Evolutionary conservation across 53 echinoderm and acorn worm genomes (phyloP), one percentile per base, ranked within the genome.

Genomic region (Arbacia lixula): DNA sequence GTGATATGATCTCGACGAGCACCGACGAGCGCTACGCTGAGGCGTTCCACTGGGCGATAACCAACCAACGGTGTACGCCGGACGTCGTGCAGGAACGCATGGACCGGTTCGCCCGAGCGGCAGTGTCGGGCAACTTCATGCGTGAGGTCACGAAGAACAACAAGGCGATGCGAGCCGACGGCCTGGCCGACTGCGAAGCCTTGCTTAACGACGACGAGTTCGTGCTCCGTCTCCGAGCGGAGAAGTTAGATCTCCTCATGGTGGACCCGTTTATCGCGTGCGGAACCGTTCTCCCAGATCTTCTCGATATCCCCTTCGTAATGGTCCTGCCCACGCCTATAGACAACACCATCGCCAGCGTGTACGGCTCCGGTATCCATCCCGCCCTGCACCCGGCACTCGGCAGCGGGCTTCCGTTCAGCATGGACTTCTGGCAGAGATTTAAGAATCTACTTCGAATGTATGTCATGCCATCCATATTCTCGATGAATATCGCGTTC

Each of bases 351-450:
- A 2, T 60, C 21, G 80, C 28, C 5, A 24, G 37, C 0, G 1
- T 31, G n/a, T 5, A 12, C 39, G 60, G 80, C 3, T 80, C 80
- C 26, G 39, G 61, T 8, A 61, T 29, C 62, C 24, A 60, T n/a
- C 40, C 29, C 62, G 80, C 80, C 27, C 24, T 60, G 60, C 42
- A 39, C 12, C 80, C 80, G 24, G 58, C 41, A 5, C 30, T 61
- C 12, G 60, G 60, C 24, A 27, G 26, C 20, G 80, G 80, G 14
- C 39, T 41, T 16, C 80, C 80, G 4, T 40, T 4, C 26, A 38
- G 60, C 12, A 80, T 80, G 80, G 25, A 21, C 26, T 77, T 77
- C 24, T 69, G 69, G 69, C 69, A 69, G 52, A 46, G 72, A 25
- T 6, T 72, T 43, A 27, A 42, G 11, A 72, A 72, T 32, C 30